A percentile compares a stretch with the other conserved stretches of the same genome.
These are phyloP conservation scores for Morphnarchus princeps DNA, from an alignment of 2,113 vertebrate genomes.

Conservation along the genomic window DNA sequence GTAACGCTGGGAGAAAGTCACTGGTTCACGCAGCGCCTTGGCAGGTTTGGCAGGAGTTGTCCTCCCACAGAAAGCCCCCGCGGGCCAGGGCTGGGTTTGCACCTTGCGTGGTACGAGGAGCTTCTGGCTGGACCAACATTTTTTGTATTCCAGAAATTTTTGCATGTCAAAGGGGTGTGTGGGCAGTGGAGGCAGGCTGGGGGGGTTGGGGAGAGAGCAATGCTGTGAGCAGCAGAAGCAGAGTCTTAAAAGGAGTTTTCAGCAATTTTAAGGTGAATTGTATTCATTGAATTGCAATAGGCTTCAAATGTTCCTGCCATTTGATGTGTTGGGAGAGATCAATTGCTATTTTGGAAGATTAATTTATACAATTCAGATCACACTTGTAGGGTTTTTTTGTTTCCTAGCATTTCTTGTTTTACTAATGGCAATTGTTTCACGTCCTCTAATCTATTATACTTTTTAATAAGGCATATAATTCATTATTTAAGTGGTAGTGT, in stretches of 20 bases:
- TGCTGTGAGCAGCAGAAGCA: accelerated
- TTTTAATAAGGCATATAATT: constrained; percentile 44
- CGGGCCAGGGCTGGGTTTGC: neutral
- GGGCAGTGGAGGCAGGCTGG: neutral
- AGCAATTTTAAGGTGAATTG: neutral
- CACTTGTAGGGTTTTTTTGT: neutral
- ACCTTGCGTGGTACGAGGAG: neutral
- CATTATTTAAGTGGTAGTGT: neutral
- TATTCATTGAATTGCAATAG: neutral
- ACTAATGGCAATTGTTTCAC: constrained; percentile 50
- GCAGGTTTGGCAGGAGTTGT: neutral
- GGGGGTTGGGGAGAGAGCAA: neutral
- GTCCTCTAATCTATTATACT: constrained; percentile 29
- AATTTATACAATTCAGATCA: constrained; percentile 18
- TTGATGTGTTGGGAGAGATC: neutral
- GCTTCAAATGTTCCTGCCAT: neutral
- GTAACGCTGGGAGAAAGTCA: neutral
- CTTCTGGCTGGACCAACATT: neutral
- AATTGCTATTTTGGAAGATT: neutral
- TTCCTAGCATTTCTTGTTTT: neutral
- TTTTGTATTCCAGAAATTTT: neutral
- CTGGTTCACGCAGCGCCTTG: accelerated
- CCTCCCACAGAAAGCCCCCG: neutral
- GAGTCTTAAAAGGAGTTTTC: neutral
- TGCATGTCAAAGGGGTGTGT: accelerated